phyloP scores from a whole-genome alignment of 2,797 vertebrate species.

The Protonibea diacanthus region DNA sequence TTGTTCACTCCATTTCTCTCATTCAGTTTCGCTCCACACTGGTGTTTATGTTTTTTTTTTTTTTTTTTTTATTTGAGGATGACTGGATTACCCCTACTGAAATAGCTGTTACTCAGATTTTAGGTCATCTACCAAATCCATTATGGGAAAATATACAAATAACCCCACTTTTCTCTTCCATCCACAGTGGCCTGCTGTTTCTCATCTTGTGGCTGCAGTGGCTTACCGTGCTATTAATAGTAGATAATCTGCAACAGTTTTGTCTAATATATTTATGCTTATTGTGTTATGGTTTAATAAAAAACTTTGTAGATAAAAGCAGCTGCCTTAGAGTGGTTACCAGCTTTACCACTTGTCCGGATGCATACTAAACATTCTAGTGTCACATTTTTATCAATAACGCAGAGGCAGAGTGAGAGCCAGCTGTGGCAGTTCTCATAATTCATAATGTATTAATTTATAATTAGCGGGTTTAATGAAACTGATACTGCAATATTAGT shows the following conservation, averaged over 20 bases:
- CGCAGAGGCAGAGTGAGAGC: conserved; percentile 31
- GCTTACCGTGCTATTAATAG: conserved; percentile 75
- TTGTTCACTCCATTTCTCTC: conserved; percentile 68
- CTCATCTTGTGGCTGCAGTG: conserved; percentile 64
- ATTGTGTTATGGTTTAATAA: conserved; percentile 66
- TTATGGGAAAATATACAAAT: conserved; percentile 79
- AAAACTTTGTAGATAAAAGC: conserved; percentile 50
- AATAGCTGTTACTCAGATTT: conserved; percentile 87
- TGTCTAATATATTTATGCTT: conserved; percentile 70
- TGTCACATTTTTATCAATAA: conserved; percentile 60
- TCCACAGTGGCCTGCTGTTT: conserved; percentile 70
- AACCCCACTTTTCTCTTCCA: conserved; percentile 76
- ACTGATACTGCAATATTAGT: conserved; percentile 81
- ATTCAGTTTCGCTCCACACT: conserved; percentile 70
- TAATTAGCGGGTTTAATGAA: conserved; percentile 85
- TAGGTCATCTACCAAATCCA: conserved; percentile 85
- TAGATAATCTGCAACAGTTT: conserved; percentile 73
- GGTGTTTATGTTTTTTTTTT: conserved; percentile 81
- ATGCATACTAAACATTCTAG: conserved; percentile 47
- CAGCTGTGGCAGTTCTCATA: conserved; percentile 50
- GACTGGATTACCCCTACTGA: conserved; percentile 84
- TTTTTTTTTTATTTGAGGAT: conserved; percentile 56
- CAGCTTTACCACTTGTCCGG: conserved; percentile 17
- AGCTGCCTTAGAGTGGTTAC: conserved; percentile 39
- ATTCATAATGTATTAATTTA: conserved; percentile 80